phyloP scores from a whole-genome alignment of 2,113 vertebrate species.

The Aspidoscelis tigris region DNA sequence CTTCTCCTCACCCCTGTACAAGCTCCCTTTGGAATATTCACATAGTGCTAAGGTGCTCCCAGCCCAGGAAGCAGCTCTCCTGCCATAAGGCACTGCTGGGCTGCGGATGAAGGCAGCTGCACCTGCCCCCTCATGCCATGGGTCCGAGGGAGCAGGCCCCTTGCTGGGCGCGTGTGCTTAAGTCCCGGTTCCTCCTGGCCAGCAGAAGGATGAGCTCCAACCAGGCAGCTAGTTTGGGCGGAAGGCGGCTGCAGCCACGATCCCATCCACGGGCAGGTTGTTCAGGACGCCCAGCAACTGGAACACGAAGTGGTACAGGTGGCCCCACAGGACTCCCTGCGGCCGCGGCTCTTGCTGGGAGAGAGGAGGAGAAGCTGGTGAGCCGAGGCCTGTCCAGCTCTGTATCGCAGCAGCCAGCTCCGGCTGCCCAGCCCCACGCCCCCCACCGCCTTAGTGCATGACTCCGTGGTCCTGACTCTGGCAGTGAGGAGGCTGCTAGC shows the following conservation, averaged over 20 bases:
- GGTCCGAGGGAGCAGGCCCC: background rate
- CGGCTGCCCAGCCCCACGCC: background rate
- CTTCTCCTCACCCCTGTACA: constrained; percentile 22
- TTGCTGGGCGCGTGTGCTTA: background rate
- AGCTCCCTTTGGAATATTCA: constrained; percentile 31
- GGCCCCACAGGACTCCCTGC: constrained; percentile 10
- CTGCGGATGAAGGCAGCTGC: background rate
- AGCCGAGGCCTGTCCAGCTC: too few species aligned
- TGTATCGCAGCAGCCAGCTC: too few species aligned
- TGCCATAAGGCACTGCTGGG: constrained; percentile 26
- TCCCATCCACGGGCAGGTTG: constrained; percentile 33
- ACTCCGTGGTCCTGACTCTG: too few species aligned
- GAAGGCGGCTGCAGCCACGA: background rate
- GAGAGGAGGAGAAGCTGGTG: background rate
- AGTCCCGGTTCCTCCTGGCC: constrained; percentile 18
- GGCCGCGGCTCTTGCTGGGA: constrained; percentile 1
- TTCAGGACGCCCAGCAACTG: constrained; percentile 50
- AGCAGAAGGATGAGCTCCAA: constrained; percentile 7
- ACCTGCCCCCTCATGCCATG: background rate
- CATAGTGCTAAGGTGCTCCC: constrained; percentile 26
- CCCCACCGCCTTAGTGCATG: too few species aligned
- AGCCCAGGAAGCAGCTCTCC: constrained; percentile 5
- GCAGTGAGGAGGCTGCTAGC: too few species aligned
- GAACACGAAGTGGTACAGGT: constrained; percentile 44
- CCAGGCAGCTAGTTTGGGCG: background rate